These are phyloP conservation scores for Spea bombifrons DNA, from an alignment of 2,113 vertebrate genomes.

Conservation along the genomic window DNA sequence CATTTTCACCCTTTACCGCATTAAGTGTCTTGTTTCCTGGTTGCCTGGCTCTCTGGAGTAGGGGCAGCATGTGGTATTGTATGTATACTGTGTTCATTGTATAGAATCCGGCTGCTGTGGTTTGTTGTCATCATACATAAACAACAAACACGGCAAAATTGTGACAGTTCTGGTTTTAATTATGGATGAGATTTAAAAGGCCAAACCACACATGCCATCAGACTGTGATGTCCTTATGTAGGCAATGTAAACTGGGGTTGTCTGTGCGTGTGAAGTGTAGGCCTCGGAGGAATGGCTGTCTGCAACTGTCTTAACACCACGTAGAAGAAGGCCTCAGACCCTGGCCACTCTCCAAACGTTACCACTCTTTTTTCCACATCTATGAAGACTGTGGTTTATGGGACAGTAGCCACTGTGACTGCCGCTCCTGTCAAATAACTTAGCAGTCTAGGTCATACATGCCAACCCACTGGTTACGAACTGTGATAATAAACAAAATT, in stretches of 20 bases:
- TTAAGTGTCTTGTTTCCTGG: conserved; percentile 27
- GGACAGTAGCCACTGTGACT: conserved; percentile 12
- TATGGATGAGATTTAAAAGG: not conserved
- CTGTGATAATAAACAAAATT: conserved; percentile 39
- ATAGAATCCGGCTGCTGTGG: not conserved
- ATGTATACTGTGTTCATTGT: conserved; percentile 7
- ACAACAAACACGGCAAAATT: conserved; percentile 3
- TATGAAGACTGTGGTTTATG: conserved; percentile 22
- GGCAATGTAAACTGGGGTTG: conserved; percentile 24
- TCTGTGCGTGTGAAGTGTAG: conserved; percentile 38
- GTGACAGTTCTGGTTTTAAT: conserved; percentile 7
- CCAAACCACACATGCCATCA: conserved; percentile 29
- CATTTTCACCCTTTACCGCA: conserved; percentile 19
- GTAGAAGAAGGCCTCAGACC: conserved; percentile 1
- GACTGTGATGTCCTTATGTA: conserved; percentile 20
- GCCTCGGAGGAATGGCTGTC: conserved; percentile 28
- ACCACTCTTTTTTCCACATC: conserved; percentile 14
- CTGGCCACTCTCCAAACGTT: not conserved
- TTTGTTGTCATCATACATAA: conserved; percentile 9
- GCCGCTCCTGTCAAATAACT: conserved; percentile 24
- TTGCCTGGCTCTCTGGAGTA: not conserved
- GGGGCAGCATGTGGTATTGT: conserved; percentile 3
- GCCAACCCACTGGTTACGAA: conserved; percentile 42
- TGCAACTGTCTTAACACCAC: conserved; percentile 33
- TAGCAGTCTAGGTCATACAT: conserved; percentile 25